A percentile compares a stretch with the other conserved stretches of the same genome.
phyloP scores from a whole-genome alignment of 2,113 vertebrate species.

The Corapipo altera region DNA sequence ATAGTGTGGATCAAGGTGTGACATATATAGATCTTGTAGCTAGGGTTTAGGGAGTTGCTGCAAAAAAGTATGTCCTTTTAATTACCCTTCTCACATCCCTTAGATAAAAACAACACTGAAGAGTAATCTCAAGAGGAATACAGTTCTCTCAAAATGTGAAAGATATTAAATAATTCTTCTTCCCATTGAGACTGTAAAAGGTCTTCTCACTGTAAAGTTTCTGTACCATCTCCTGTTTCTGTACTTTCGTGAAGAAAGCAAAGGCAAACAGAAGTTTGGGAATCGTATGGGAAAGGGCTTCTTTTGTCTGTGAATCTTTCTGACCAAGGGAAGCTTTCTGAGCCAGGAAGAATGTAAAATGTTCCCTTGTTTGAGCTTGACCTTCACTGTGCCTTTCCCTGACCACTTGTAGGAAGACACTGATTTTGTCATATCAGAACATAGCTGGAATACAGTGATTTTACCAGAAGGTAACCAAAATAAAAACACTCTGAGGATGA shows the following conservation, averaged over 20 bases:
- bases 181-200: not conserved
- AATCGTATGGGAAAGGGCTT: not conserved
- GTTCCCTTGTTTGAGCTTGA: not conserved
- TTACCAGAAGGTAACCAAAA: not conserved
- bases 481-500: not conserved
- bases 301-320: not conserved
- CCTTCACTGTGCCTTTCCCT: not conserved
- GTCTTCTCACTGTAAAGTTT: not conserved
- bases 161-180: not conserved
- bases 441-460: not conserved
- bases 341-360: not conserved
- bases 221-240: not conserved
- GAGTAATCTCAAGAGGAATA: not conserved
- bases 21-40: not conserved
- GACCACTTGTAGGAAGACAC: not conserved
- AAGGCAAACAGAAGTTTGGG: not conserved
- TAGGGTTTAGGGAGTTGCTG: not conserved
- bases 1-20: not conserved
- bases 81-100: not conserved
- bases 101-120: not conserved
- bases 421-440: rapidly evolving
- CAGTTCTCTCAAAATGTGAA: conserved; percentile 1
- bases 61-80: not conserved
- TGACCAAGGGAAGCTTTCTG: not conserved
- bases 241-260: not conserved